Percentiles rank a stretch among this genome's conserved stretches.
These are phyloP conservation scores for Trachelus stipa DNA, from an alignment of 2,888 invertebrate genomes.

Conservation along the genomic window DNA sequence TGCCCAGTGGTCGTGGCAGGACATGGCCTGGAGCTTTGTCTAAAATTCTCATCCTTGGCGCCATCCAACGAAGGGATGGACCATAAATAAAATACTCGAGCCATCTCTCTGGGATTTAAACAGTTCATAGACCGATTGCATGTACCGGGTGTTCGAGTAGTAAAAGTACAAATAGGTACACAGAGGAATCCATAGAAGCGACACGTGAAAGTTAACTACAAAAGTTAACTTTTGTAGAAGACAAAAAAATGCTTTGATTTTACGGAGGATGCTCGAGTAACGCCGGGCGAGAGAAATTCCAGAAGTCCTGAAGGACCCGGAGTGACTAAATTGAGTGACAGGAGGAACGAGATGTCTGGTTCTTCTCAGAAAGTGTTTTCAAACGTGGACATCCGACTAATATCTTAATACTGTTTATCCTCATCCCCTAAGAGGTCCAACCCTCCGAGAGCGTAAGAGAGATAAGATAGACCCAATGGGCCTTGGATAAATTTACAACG, in stretches of 20 bases:
- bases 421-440: constrained; percentile 12
- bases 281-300: no score
- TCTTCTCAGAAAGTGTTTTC: constrained; percentile 30
- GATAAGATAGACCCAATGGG: constrained; percentile 33
- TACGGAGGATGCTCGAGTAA: no score
- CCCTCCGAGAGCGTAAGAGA: constrained; percentile 20
- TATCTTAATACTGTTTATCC: constrained; percentile 21
- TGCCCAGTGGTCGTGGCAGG: no score
- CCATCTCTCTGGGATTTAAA: no score
- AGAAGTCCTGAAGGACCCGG: no score
- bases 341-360: constrained; percentile 37
- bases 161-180: constrained; percentile 13
- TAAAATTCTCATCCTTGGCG: no score
- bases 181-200: constrained; percentile 3
- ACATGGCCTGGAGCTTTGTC: no score
- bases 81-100: no score
- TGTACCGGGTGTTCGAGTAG: no score
- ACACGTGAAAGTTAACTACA: not conserved
- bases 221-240: constrained; percentile 8
- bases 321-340: no score
- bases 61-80: no score
- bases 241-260: not conserved
- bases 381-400: constrained; percentile 14
- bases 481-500: constrained; percentile 5
- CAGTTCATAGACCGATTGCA: no score